phyloP scores from a whole-genome alignment of 1,140 invertebrate genomes.

The Hyposmocoma kahamanoa region DNA sequence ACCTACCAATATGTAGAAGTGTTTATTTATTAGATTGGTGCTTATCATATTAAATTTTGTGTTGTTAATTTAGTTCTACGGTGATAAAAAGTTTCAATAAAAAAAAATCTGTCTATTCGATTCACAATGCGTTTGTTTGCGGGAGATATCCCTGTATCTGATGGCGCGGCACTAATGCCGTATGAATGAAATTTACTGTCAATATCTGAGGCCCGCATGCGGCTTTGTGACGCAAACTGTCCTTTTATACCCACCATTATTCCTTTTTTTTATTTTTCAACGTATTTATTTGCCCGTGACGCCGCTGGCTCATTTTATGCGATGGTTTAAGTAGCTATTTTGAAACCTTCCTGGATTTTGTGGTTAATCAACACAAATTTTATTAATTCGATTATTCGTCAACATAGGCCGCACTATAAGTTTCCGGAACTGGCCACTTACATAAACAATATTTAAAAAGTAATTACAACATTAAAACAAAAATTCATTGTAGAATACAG shows the following conservation, averaged over 20 bases:
- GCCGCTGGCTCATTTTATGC: slow-evolving; percentile 19
- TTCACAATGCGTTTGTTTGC: slow-evolving; percentile 37
- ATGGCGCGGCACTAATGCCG: slow-evolving; percentile 70
- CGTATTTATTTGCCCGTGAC: slow-evolving; percentile 36
- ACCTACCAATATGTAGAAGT: too few species aligned
- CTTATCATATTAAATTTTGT: too few species aligned
- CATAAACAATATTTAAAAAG: background rate
- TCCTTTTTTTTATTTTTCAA: slow-evolving; percentile 48
- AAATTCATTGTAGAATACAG: too few species aligned
- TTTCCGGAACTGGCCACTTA: background rate
- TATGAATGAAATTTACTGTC: slow-evolving; percentile 74
- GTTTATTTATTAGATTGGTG: too few species aligned
- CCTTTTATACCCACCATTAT: slow-evolving; percentile 65
- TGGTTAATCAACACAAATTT: too few species aligned
- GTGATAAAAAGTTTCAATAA: too few species aligned
- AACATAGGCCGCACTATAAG: background rate
- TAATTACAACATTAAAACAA: background rate
- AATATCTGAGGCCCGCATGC: slow-evolving; percentile 71
- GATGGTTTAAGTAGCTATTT: slow-evolving; percentile 21
- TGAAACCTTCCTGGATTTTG: slow-evolving; percentile 10
- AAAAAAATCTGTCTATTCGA: slow-evolving; percentile 18
- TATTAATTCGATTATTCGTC: background rate
- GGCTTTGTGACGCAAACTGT: slow-evolving; percentile 69
- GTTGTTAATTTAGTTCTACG: too few species aligned
- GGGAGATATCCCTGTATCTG: slow-evolving; percentile 59